Evolutionary conservation across 2,888 invertebrate species (phyloP), one percentile per base, ranked within the genome.

Genomic region (Drosophila testacea): DNA sequence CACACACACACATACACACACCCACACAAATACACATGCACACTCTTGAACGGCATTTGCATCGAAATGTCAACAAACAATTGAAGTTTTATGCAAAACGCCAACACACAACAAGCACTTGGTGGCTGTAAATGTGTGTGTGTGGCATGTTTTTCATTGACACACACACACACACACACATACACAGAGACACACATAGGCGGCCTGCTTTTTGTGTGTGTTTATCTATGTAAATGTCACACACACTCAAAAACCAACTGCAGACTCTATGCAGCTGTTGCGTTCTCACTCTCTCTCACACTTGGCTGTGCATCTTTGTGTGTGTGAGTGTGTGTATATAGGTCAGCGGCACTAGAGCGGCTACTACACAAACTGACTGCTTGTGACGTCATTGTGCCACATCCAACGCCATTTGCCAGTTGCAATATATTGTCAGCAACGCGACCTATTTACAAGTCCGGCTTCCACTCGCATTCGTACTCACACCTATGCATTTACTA

Each of bases 371-470:
- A 36, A 36, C 44, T 34, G 56, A 41, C 28, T 46, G 68, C 69
- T 34, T 63, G 79, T 83, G 83, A 83, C 83, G 83, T 83, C 83
- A 83, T 83, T 81, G 79, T 72, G 52, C 70, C 56, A 57, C 39
- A 65, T 63, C 41, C 69, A 57, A 47, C 65, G 72, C 63, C 56
- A 64, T 51, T 59, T 50, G 28, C 46, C 22, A 42, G 13, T 42
- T 57, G 72, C 60, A 66, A 32, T 6, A 7, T 32, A 9, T 32
- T 32, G 5, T 32, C 22, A 69, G 63, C 72, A 57, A 42, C 61
- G 68, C 83, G 84, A 83, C 82, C 82, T 71, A 85, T 83, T 78
- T 83, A 69, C 69, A 68, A 61, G 67, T 60, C 67, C 48, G 67
- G 59, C 70, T 60, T 55, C 47, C 42, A 67, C 62, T 39, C 46